Evolutionary conservation across 2,113 vertebrate genomes (phyloP).

Genomic region (Corydoras maculifer): DNA sequence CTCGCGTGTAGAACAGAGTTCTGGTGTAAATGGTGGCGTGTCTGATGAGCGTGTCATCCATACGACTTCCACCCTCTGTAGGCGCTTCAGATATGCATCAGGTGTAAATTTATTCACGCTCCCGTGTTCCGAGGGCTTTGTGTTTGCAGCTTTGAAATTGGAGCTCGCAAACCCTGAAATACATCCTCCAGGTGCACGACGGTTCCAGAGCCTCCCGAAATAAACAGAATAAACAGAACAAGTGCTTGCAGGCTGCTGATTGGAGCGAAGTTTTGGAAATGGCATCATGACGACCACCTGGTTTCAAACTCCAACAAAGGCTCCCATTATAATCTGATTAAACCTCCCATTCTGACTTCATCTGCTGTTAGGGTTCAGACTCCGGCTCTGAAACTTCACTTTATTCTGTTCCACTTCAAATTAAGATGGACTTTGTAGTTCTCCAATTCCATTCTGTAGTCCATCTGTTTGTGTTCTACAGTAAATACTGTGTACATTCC

Average conservation of each 20-base stretch:
- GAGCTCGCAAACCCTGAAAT: not conserved
- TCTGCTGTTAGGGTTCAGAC: slow-evolving; percentile 23
- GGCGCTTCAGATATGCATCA: not conserved
- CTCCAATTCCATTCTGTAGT: too few species aligned
- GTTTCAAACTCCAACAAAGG: slow-evolving; percentile 21
- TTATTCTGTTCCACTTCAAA: too few species aligned
- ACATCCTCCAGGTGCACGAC: not conserved
- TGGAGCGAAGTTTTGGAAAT: slow-evolving; percentile 10
- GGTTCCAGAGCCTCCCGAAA: not conserved
- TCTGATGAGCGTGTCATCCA: too few species aligned
- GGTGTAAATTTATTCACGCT: not conserved
- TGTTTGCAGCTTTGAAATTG: not conserved
- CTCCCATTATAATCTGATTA: slow-evolving; percentile 17
- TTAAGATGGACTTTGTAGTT: too few species aligned
- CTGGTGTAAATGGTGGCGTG: too few species aligned
- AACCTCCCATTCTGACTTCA: slow-evolving; percentile 10
- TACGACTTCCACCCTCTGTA: too few species aligned
- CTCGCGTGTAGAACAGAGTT: not conserved
- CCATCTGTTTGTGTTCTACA: too few species aligned
- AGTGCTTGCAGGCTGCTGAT: slow-evolving; percentile 1
- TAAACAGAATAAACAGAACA: not conserved
- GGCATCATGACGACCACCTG: slow-evolving; percentile 13
- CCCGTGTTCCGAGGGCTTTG: too few species aligned
- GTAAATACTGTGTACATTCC: too few species aligned
- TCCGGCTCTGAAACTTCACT: slow-evolving; percentile 29